Evolutionary conservation across 2,888 invertebrate genomes (phyloP).

Genomic region (Pollenia angustigena): DNA sequence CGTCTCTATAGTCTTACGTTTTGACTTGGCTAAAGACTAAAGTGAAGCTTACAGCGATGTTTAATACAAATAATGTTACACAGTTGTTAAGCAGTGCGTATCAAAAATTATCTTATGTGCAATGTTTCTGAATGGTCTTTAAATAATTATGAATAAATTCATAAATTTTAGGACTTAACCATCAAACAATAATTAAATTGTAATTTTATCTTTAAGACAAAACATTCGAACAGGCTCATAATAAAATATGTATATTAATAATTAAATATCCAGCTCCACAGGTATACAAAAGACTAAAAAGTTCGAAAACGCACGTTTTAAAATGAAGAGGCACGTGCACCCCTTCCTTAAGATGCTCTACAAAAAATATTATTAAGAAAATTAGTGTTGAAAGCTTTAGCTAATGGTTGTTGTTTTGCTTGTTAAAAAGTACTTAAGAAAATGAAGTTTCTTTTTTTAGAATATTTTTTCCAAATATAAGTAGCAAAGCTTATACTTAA

Average conservation of each 20-base stretch:
- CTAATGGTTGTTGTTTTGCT: constrained; percentile 66
- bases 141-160: no score
- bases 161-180: constrained; percentile 7
- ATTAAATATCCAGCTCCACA: constrained; percentile 12
- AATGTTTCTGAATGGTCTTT: not conserved
- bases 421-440: constrained; percentile 68
- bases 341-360: constrained; percentile 17
- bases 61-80: no score
- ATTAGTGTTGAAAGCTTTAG: constrained; percentile 69
- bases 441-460: constrained; percentile 39
- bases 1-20: no score
- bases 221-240: not conserved
- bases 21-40: no score
- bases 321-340: constrained; percentile 52
- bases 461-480: constrained; percentile 20
- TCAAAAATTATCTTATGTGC: not conserved
- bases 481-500: constrained; percentile 22
- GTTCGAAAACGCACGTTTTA: not conserved
- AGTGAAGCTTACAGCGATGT: no score
- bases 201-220: constrained; percentile 13
- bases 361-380: constrained; percentile 47
- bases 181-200: constrained; percentile 43
- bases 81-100: not conserved
- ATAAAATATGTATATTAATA: constrained; percentile 37
- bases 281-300: constrained; percentile 3